These are phyloP conservation scores for Petromus typicus DNA, from an alignment of 2,113 vertebrate species.

Conservation along the genomic window DNA sequence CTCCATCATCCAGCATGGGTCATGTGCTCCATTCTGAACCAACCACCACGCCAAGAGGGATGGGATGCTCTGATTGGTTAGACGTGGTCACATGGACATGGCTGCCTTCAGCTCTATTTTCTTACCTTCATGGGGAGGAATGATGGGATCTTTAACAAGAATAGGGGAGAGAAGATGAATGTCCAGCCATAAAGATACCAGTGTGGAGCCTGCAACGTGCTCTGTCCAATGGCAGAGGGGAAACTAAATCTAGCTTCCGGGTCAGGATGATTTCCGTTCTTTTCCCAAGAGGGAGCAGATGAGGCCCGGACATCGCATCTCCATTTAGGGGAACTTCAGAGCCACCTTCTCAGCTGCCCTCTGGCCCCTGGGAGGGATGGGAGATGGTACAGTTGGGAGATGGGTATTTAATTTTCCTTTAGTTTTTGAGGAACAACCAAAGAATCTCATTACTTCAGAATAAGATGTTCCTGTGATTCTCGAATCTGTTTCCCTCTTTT, in stretches of 20 bases:
- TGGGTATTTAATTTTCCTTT: background rate
- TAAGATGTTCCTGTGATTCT: background rate
- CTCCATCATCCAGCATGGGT: background rate
- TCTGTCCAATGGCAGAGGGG: background rate
- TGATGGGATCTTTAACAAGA: too few relatives aligned
- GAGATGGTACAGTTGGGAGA: background rate
- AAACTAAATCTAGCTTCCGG: background rate
- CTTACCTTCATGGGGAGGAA: background rate
- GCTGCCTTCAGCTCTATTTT: background rate
- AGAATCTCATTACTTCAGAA: background rate
- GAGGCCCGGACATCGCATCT: background rate
- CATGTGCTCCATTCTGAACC: background rate
- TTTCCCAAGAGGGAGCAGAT: background rate
- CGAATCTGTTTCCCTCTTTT: background rate
- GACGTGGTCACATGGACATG: background rate
- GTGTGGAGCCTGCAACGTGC: background rate
- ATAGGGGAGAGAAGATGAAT: background rate
- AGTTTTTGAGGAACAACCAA: background rate
- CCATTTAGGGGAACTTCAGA: background rate
- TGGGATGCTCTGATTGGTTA: slow-evolving; percentile 33
- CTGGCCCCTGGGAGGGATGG: background rate
- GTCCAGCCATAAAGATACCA: background rate
- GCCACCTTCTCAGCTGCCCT: background rate
- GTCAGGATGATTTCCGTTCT: background rate
- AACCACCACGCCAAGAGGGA: background rate